Evolutionary conservation across 2,797 vertebrate genomes (phyloP).

Genomic region (Philypnodon macrostomus): DNA sequence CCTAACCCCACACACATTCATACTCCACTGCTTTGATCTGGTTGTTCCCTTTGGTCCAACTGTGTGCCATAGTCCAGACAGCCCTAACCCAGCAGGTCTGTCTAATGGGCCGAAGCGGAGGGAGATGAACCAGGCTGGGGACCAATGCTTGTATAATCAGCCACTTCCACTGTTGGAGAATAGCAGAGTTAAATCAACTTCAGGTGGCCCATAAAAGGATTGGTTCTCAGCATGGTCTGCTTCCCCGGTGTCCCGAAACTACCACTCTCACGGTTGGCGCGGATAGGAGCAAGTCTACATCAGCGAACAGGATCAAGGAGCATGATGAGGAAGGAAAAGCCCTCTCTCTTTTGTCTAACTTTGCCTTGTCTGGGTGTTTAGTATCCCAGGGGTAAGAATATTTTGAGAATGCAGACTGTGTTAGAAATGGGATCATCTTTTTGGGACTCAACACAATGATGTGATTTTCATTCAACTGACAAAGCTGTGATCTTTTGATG

Average conservation of each 20-base stretch:
- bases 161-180: conserved; percentile 55
- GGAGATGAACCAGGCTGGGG: conserved; percentile 23
- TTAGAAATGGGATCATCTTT: conserved; percentile 50
- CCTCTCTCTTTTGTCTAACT: conserved; percentile 14
- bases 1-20: neutral
- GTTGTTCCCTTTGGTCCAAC: conserved; percentile 34
- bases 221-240: conserved; percentile 50
- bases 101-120: conserved; percentile 62
- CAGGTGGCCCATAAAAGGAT: conserved; percentile 74
- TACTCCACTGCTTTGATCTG: conserved; percentile 32
- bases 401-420: conserved; percentile 55
- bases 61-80: conserved; percentile 52
- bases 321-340: conserved; percentile 63
- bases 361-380: conserved; percentile 18
- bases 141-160: conserved; percentile 62
- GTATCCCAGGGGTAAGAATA: conserved; percentile 49
- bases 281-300: conserved; percentile 33
- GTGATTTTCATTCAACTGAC: too few relatives aligned
- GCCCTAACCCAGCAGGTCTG: conserved; percentile 43
- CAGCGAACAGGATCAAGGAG: conserved; percentile 47
- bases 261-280: conserved; percentile 18
- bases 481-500: too few relatives aligned
- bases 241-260: conserved; percentile 38
- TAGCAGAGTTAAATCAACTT: conserved; percentile 71
- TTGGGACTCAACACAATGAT: conserved; percentile 29